Base-by-base conservation (phyloP, 2,797 vertebrate genomes). In the Pipistrellus pipistrellus region DNA sequence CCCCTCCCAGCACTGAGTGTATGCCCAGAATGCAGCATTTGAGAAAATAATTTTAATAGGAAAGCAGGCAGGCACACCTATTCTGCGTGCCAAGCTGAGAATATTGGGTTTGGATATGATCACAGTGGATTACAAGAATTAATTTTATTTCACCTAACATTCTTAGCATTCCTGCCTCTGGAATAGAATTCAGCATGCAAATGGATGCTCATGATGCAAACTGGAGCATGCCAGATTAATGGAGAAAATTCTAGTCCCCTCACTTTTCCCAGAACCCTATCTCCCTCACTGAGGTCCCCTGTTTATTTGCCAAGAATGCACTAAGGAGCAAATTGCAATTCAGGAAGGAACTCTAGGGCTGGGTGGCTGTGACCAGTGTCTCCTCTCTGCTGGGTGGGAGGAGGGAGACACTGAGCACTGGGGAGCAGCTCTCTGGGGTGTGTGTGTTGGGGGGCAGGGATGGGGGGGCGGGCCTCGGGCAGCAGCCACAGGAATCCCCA, bases 101-200 rank as follows among this genome's bases (percentile, higher is more conserved):
- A 73, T 96, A 88, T 86, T 92, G 75, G 88, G 78, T 94, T 96
- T 94, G 83, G 90, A 80, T 91, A 72, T 92, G 95, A 94, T 97
- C 90, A 80, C 84, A 51, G 94, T 83, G 94, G 94, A 97, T 97
- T 96, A 96, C 59, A 95, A 76, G 78, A 96, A 94, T 96, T 96
- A 91, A 96, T 96, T 96, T 96, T 94, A 95, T 95, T 95, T 97
- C 96, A 94, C 90, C 90, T 88, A 92, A 85, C 90, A 93, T 90
- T 92, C 83, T 96, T 95, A 23, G 15, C 88, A 59, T 94, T 88
- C 44, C 59, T 51, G 80, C 76, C 78, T 96, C 93, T 88, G 62
- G 57, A 94, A 96, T 88, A 72, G 57, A 93, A 96, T 87, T 93
- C 91, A 80, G 6, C 86, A 96, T 88, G 96, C 94, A 92, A 96